Evolutionary conservation across 2,113 vertebrate species (phyloP).

Genomic region (Naja naja): DNA sequence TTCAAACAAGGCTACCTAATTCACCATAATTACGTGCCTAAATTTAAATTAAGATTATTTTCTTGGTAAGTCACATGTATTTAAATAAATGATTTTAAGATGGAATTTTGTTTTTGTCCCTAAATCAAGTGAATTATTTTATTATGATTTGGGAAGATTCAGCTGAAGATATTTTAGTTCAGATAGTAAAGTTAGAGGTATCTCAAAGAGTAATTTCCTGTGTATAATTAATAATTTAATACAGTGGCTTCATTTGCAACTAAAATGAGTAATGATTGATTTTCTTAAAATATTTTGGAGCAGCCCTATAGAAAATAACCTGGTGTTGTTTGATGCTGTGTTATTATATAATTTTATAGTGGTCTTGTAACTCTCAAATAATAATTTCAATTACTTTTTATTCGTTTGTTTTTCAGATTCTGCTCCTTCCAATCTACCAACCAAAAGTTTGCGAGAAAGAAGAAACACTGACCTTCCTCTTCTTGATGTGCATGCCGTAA

Average conservation of each 20-base stretch:
- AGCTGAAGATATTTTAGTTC: neutral
- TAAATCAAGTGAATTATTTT: neutral
- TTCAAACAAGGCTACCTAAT: neutral
- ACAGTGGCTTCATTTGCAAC: neutral
- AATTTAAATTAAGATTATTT: neutral
- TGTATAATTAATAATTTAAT: neutral
- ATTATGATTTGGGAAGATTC: neutral
- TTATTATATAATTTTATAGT: neutral
- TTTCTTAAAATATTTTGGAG: neutral
- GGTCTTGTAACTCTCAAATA: neutral
- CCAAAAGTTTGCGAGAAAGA: constrained; percentile 76
- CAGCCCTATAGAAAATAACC: neutral
- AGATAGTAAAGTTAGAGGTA: neutral
- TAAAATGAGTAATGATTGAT: neutral
- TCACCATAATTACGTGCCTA: neutral
- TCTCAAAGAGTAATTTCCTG: neutral
- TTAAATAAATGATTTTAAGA: neutral
- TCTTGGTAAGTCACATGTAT: too few relatives aligned
- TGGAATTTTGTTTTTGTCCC: neutral
- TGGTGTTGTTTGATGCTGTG: neutral
- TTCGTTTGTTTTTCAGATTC: constrained; percentile 61
- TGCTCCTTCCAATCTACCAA: constrained; percentile 67
- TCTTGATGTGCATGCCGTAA: constrained; percentile 80
- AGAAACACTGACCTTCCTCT: constrained; percentile 74
- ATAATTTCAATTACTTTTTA: constrained; percentile 12